Percentiles rank a stretch among this genome's conserved stretches.
Conservation (phyloP, 1,140 invertebrate species). For the Trachymyrmex septentrionalis region DNA sequence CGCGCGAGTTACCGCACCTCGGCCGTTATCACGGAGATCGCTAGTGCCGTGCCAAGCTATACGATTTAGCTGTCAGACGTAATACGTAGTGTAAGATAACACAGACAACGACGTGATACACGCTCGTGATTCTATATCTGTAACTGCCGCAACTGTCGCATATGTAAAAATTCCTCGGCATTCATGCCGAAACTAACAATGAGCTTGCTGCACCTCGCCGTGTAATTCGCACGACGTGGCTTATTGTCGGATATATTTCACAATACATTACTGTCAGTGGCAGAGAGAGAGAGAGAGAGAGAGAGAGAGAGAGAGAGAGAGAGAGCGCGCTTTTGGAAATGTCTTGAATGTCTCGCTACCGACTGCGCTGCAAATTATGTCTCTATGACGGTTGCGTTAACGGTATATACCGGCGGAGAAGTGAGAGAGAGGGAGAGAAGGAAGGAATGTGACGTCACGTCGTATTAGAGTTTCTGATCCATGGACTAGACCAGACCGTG, state of each 20-base stretch:
- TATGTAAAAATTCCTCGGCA: slow-evolving; percentile 37
- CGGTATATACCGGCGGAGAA: slow-evolving; percentile 15
- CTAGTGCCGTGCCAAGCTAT: background rate
- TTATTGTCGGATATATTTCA: slow-evolving; percentile 62
- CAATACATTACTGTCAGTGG: slow-evolving; percentile 61
- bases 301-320: too few relatives aligned
- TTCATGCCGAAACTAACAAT: slow-evolving; percentile 54
- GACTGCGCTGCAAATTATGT: slow-evolving; percentile 51
- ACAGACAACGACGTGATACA: slow-evolving; percentile 8
- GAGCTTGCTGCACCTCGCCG: slow-evolving; percentile 26
- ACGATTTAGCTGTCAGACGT: slow-evolving; percentile 16
- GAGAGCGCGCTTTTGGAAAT: slow-evolving; percentile 56
- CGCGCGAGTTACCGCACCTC: slow-evolving; percentile 7
- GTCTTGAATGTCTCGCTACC: slow-evolving; percentile 56
- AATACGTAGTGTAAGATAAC: slow-evolving; percentile 47
- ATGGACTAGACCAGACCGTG: background rate
- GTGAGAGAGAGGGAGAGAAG: background rate
- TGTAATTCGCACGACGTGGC: slow-evolving; percentile 51
- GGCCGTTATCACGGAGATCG: background rate
- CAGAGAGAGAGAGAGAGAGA: too few relatives aligned
- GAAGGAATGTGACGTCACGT: slow-evolving; percentile 1
- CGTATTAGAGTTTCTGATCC: slow-evolving; percentile 40
- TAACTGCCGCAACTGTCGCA: slow-evolving; percentile 16
- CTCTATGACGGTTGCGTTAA: slow-evolving; percentile 56
- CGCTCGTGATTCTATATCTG: background rate